Percentiles rank a stretch among this genome's conserved stretches.
These are phyloP conservation scores for Drosophila kambysellisi DNA, from an alignment of 2,888 invertebrate species.

Conservation along the genomic window DNA sequence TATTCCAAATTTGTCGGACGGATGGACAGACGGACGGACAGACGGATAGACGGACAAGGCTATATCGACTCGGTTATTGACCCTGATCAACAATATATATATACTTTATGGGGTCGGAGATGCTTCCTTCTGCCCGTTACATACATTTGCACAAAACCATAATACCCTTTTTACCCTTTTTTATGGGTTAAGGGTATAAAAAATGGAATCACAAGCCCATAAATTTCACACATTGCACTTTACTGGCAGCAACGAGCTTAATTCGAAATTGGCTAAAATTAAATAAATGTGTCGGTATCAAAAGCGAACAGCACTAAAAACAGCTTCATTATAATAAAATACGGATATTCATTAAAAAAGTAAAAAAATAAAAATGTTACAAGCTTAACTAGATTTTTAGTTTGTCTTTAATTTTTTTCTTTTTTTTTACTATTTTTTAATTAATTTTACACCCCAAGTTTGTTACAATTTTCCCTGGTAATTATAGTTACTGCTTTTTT, in stretches of 20 bases:
- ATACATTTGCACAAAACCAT: too few species aligned
- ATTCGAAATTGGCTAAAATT: constrained; percentile 35
- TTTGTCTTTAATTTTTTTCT: background rate
- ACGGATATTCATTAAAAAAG: background rate
- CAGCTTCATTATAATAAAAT: background rate
- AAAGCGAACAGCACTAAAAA: background rate
- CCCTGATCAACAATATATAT: too few species aligned
- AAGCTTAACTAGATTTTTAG: background rate
- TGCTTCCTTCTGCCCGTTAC: too few species aligned
- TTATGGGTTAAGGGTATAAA: too few species aligned
- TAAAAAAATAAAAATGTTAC: background rate
- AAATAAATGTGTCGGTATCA: background rate
- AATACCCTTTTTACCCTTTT: too few species aligned
- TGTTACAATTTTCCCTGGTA: too few species aligned
- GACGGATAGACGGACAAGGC: too few species aligned
- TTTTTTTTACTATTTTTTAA: background rate
- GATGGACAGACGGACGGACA: too few species aligned
- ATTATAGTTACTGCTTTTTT: too few species aligned
- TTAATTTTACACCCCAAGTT: background rate
- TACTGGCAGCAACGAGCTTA: constrained; percentile 43
- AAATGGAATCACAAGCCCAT: constrained; percentile 20
- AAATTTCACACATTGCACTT: constrained; percentile 52
- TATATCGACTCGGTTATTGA: too few species aligned
- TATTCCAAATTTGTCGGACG: too few species aligned
- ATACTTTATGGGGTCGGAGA: too few species aligned